phyloP scores from a whole-genome alignment of 2,888 invertebrate species.

The Monopis laevigella region DNA sequence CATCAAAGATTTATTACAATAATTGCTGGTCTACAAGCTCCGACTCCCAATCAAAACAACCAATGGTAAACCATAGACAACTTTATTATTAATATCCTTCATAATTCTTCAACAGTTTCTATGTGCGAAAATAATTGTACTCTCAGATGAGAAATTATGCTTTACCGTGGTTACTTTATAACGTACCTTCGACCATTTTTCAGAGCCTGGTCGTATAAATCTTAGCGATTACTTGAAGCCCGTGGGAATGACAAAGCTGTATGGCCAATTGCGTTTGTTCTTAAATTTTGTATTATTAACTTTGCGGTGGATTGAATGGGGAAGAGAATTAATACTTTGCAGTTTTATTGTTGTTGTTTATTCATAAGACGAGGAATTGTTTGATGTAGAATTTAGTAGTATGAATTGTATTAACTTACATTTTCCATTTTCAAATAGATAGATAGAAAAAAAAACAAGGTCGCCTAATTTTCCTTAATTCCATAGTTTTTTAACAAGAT shows the following conservation, averaged over 20 bases:
- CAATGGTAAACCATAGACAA: too few relatives aligned
- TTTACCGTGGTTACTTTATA: conserved; percentile 32
- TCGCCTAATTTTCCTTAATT: too few relatives aligned
- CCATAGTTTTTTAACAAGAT: too few relatives aligned
- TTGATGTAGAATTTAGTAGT: too few relatives aligned
- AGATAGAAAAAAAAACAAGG: too few relatives aligned
- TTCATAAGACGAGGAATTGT: too few relatives aligned
- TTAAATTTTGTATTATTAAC: conserved; percentile 31
- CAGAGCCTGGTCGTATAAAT: conserved; percentile 35
- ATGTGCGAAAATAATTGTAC: conserved; percentile 22
- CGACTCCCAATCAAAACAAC: too few relatives aligned
- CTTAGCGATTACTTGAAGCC: conserved; percentile 26
- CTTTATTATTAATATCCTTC: conserved; percentile 12
- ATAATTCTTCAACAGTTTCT: conserved; percentile 14
- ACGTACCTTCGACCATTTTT: conserved; percentile 36
- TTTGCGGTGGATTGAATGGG: conserved; percentile 18
- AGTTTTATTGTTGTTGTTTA: not conserved
- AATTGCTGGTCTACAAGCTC: too few relatives aligned
- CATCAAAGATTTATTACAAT: too few relatives aligned
- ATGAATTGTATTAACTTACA: too few relatives aligned
- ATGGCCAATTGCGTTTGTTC: conserved; percentile 21
- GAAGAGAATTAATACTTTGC: conserved; percentile 10
- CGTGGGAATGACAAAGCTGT: conserved; percentile 24
- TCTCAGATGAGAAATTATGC: conserved; percentile 31
- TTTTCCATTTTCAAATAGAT: too few relatives aligned